These are phyloP conservation scores for Crambe crambe DNA, from an alignment of 37 sponge, comb jelly and placozoan genomes.

Conservation along the genomic window DNA sequence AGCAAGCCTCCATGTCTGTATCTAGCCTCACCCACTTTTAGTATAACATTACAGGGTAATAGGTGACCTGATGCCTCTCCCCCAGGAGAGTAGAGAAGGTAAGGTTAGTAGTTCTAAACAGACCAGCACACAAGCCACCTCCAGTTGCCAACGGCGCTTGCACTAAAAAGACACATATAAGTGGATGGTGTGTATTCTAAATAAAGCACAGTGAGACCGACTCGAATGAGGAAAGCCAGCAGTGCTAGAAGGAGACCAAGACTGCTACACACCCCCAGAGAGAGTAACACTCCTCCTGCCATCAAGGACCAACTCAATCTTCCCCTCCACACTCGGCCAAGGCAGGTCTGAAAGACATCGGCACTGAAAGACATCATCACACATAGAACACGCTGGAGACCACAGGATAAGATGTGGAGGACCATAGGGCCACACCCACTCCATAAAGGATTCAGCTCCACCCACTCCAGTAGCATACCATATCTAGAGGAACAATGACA, in stretches of 20 bases:
- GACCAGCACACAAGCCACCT: conserved; percentile 2
- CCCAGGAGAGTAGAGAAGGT: conserved; percentile 34
- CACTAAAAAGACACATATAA: neutral
- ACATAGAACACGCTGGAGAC: neutral
- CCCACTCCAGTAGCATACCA: neutral
- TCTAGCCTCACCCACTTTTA: neutral
- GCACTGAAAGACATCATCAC: neutral
- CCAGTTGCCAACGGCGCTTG: neutral
- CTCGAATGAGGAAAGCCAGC: neutral
- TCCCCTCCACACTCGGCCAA: neutral
- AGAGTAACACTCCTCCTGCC: neutral
- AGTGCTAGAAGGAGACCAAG: conserved; percentile 15
- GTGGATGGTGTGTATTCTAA: too few species aligned
- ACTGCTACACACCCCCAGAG: conserved; percentile 1
- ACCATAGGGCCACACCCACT: conserved; percentile 28
- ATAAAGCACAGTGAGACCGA: neutral
- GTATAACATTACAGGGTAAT: too few species aligned
- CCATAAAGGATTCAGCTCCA: conserved; percentile 28
- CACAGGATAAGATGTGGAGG: conserved; percentile 28
- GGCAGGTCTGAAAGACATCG: neutral
- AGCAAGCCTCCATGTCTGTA: neutral
- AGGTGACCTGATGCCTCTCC: conserved; percentile 27
- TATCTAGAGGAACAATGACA: neutral
- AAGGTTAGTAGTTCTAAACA: conserved; percentile 15
- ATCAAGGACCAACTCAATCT: neutral